phyloP scores from a whole-genome alignment of 35 echinoderm and acorn worm genomes.

The Hemicentrotus pulcherrimus region DNA sequence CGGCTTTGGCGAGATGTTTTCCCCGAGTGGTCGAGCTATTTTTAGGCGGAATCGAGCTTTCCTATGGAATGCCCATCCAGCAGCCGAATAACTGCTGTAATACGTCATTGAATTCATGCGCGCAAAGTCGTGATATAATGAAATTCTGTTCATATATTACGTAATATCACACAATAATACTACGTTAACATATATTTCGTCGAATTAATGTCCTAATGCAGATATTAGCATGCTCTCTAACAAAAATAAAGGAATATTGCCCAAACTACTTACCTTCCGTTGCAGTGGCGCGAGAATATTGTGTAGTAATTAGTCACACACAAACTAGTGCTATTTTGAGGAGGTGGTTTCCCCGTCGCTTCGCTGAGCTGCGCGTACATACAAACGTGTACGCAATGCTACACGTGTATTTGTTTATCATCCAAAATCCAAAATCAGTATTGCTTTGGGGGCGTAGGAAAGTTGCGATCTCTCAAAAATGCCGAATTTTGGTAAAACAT shows the following conservation, averaged over 20 bases:
- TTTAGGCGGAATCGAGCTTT: conserved; percentile 52
- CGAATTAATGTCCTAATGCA: no score
- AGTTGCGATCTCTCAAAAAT: background rate
- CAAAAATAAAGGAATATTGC: background rate
- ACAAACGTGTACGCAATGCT: conserved; percentile 27
- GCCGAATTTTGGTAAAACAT: background rate
- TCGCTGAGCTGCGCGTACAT: conserved; percentile 37
- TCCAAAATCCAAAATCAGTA: conserved; percentile 8
- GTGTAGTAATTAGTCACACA: conserved; percentile 36
- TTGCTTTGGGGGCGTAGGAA: background rate
- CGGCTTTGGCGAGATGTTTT: conserved; percentile 55
- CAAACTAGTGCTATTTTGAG: conserved; percentile 51
- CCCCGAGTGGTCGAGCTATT: conserved; percentile 56
- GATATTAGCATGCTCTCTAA: background rate
- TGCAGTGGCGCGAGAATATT: background rate
- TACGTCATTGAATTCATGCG: conserved; percentile 40
- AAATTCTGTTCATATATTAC: no score
- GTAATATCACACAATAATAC: no score
- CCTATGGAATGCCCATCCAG: conserved; percentile 50
- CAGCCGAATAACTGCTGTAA: background rate
- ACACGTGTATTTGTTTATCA: conserved; percentile 55
- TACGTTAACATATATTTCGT: no score
- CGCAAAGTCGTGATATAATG: background rate
- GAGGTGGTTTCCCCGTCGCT: conserved; percentile 53
- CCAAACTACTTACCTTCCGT: conserved; percentile 29